Conservation (phyloP, 2,113 vertebrate genomes). For the Ageneiosus marmoratus region DNA sequence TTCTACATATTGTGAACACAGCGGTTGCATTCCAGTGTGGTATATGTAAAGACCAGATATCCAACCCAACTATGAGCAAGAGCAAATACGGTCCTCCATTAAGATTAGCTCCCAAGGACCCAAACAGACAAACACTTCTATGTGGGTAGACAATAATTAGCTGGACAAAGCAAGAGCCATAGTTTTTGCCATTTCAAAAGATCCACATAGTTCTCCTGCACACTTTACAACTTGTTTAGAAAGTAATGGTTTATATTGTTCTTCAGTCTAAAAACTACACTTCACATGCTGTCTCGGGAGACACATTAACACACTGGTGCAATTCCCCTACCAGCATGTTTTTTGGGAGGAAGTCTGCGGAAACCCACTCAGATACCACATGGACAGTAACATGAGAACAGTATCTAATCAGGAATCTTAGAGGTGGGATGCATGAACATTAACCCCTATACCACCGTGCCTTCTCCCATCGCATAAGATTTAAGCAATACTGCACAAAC, state of each 20-base stretch:
- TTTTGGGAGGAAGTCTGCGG: not conserved
- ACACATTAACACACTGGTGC: not conserved
- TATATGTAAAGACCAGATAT: not conserved
- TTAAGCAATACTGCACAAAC: not conserved
- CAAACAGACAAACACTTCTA: not conserved
- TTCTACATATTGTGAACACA: not conserved
- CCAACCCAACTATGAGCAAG: not conserved
- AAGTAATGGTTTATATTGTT: not conserved
- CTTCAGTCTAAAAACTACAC: not conserved
- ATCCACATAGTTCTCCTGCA: conserved; percentile 47
- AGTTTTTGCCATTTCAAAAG: conserved; percentile 35
- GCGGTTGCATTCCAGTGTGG: not conserved
- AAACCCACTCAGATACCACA: not conserved
- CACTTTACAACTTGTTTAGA: not conserved
- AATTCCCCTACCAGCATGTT: not conserved
- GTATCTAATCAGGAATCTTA: not conserved
- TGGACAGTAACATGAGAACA: not conserved
- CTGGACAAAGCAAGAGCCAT: not conserved
- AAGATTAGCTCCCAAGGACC: not conserved
- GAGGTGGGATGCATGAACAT: not conserved
- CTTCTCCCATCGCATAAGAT: not conserved
- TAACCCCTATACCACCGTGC: not conserved
- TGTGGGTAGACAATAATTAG: not conserved
- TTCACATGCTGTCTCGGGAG: not conserved
- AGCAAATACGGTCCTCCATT: conserved; percentile 12